These are phyloP conservation scores for Amphipyra tragopoginis DNA, from an alignment of 2,888 invertebrate genomes.

Conservation along the genomic window DNA sequence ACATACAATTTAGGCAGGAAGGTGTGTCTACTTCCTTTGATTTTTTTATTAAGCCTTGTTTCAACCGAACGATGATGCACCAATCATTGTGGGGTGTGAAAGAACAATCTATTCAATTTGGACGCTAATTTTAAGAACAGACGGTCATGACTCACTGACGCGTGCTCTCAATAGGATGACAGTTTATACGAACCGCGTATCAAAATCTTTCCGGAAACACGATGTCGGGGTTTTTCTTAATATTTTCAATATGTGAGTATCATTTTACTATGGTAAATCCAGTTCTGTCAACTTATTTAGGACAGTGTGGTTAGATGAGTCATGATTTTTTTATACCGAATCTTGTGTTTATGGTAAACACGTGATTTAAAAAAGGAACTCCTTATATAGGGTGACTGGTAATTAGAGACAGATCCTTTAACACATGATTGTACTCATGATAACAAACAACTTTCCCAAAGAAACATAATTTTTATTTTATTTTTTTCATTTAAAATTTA, in stretches of 20 bases:
- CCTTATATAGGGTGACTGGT: too few relatives aligned
- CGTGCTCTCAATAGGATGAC: constrained; percentile 45
- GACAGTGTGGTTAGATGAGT: constrained; percentile 27
- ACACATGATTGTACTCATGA: too few relatives aligned
- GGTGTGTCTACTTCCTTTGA: constrained; percentile 11
- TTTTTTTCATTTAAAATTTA: too few relatives aligned
- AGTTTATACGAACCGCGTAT: constrained; percentile 38
- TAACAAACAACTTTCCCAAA: too few relatives aligned
- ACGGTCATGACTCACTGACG: constrained; percentile 46
- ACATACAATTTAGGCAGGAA: constrained; percentile 22
- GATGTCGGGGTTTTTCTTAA: constrained; percentile 23
- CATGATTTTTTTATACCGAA: constrained; percentile 14
- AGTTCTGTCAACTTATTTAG: constrained; percentile 15
- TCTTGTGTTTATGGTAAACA: background rate
- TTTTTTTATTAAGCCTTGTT: constrained; percentile 10
- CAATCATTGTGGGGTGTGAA: constrained; percentile 30
- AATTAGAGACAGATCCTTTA: too few relatives aligned
- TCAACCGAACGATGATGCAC: constrained; percentile 45
- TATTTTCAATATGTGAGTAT: constrained; percentile 5
- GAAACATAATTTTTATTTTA: too few relatives aligned
- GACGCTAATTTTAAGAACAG: constrained; percentile 30
- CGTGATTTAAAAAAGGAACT: constrained; percentile 2
- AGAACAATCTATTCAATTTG: constrained; percentile 52
- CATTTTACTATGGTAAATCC: constrained; percentile 19
- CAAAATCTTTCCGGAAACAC: constrained; percentile 28